Base-by-base conservation (phyloP, 2,113 vertebrate species). In the Cervus canadensis region DNA sequence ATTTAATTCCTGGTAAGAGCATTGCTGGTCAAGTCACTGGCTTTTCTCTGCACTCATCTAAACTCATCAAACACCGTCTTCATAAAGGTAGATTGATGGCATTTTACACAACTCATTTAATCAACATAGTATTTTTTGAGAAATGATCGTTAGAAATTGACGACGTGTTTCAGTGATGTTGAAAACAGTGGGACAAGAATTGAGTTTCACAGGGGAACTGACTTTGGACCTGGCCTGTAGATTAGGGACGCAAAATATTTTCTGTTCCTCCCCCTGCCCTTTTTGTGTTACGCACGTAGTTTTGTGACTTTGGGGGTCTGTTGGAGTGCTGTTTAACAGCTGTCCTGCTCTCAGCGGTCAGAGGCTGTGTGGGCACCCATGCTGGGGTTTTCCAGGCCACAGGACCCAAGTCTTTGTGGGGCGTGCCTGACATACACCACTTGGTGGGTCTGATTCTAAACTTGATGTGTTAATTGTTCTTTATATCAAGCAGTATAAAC, bases 1-100 rank as follows among this genome's bases (percentile, higher is more conserved):
- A 60, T 95, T 48, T 16, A 97, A 96, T 98, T 98, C 89, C 98
- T 95, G 50, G 89, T 83, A 97, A 97, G 97, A 98, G 97, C 98
- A 96, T 93, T 96, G 94, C 95, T 91, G 97, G 98, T 93, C 96
- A 97, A 98, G 97, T 97, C 95, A 7, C 89, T 97, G 64, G 79
- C 90, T 97, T 93, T 84, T 74, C 96, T 97, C 95, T 93, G 87
- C 78, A 93, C 79, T 92, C 54, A 40, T 82, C 93, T n/a, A 60
- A 60, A 64, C 95, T 92, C 87, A 59, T 95, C 88, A 87, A 13
- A 52, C 26, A 57, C 2, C 48, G 0, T 50, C 98, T 94, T 81
- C 8, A 19, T 92, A 74, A 97, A 94, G 93, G 95, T 14, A 88
- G 91, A 26, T 92, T 59, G 89, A 84, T 97, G 85, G 62, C 82